These are phyloP conservation scores for Lordiphosa clarofinis DNA, from an alignment of 1,140 invertebrate genomes.

Conservation along the genomic window DNA sequence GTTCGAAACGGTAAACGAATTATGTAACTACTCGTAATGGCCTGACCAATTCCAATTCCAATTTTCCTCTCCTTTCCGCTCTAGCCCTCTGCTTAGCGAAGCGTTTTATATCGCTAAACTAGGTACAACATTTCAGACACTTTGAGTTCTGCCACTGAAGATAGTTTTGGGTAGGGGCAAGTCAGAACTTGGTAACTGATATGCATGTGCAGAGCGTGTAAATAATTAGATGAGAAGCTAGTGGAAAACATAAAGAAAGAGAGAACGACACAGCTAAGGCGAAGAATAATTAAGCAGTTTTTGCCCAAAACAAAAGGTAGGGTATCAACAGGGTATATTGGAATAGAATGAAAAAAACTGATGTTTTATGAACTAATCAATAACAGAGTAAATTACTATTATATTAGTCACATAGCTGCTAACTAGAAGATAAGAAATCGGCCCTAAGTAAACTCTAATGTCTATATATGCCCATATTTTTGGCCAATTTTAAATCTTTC, in stretches of 20 bases:
- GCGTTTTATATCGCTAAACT: slow-evolving; percentile 70
- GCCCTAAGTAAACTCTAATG: too few species aligned
- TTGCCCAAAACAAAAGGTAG: slow-evolving; percentile 11
- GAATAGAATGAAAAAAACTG: too few species aligned
- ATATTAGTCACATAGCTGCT: too few species aligned
- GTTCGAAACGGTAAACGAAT: slow-evolving; percentile 64
- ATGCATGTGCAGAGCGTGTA: slow-evolving; percentile 71
- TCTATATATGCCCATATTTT: too few species aligned
- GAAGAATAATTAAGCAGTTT: slow-evolving; percentile 61
- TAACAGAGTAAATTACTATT: too few species aligned
- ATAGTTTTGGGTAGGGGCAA: slow-evolving; percentile 38
- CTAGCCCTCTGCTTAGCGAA: slow-evolving; percentile 46
- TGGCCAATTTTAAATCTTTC: too few species aligned
- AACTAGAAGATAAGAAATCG: too few species aligned
- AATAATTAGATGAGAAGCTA: slow-evolving; percentile 58
- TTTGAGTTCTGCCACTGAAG: slow-evolving; percentile 46
- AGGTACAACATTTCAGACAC: slow-evolving; percentile 70
- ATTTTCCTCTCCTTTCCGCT: neutral
- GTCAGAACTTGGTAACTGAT: slow-evolving; percentile 64
- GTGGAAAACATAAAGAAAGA: slow-evolving; percentile 20
- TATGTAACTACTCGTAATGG: slow-evolving; percentile 55
- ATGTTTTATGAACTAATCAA: too few species aligned
- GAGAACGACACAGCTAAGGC: slow-evolving; percentile 27
- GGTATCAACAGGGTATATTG: slow-evolving; percentile 9
- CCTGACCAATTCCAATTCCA: slow-evolving; percentile 19